Base-by-base conservation (phyloP, 1,140 invertebrate genomes). In the Euura lappo region DNA sequence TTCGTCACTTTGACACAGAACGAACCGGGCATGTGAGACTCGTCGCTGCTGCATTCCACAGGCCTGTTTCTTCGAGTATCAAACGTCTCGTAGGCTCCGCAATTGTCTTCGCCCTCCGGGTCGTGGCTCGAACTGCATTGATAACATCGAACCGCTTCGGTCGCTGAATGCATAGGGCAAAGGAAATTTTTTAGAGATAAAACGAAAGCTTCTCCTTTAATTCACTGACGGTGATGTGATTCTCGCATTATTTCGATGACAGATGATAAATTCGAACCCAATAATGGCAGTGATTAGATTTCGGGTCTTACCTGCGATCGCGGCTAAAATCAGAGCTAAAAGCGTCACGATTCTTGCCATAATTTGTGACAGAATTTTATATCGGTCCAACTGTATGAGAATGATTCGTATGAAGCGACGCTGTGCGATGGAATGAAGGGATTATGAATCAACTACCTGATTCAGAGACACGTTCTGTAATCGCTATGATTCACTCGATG, bases 1-100 rank as follows among this genome's bases (percentile, higher is more conserved):
- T 96, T 94, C 0, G 94, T 93, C 11, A 95, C 88, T 89, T 97
- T 97, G 85, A 97, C 95, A 86, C 96, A 98, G 85, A 98, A 97
- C 5, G 95, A 95, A n/a, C 96, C 96, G 69, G 95, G 95, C 85
- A 95, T 96, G 68, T 94, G 90, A 71, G 95, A 95, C 82, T 97
- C 96, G 80, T 97, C 96, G 81, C 92, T 95, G 77, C 93, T 95
- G 83, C 96, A 98, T 76, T 98, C 96, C 6, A 97, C 92, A 1
- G 95, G 90, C 76, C 96, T 93, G 81, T 97, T 93, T 72, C 91
- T 90, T 7, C 92, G 90, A 79, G 90, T 93, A 79, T 97, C 93
- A 80, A 98, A 98, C 74, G 89, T 90, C 67, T 90, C 90, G 78
- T 98, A 98, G 0, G 96, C 95, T 1, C 96, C 96, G 87, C 96